These are phyloP conservation scores for Heliothis subflexa DNA, from an alignment of 1,140 invertebrate species.

Conservation along the genomic window DNA sequence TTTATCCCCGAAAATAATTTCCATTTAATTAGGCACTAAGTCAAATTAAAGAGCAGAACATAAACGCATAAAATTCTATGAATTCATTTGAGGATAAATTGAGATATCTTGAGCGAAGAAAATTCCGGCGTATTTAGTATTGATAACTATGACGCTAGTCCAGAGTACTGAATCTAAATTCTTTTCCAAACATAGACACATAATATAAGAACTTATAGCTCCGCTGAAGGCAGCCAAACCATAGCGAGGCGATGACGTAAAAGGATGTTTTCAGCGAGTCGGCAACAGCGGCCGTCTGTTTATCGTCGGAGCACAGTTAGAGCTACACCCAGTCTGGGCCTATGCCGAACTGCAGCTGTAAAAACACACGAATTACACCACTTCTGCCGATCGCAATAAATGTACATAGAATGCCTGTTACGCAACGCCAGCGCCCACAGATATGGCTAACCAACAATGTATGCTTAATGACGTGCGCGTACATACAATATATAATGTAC, in stretches of 20 bases:
- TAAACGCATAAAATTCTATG: background rate
- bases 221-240: constrained; percentile 66
- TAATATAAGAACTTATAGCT: constrained; percentile 38
- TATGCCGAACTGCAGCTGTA: constrained; percentile 83
- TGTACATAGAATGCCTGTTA: constrained; percentile 64
- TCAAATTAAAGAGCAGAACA: background rate
- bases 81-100: background rate
- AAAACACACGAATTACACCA: constrained; percentile 79
- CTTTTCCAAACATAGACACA: constrained; percentile 39
- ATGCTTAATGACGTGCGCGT: constrained; percentile 19
- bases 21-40: constrained; percentile 28
- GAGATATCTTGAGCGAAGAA: too few species aligned
- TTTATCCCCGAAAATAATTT: constrained; percentile 23
- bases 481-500: background rate
- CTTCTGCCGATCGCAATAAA: constrained; percentile 72
- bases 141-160: constrained; percentile 25
- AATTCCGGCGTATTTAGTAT: background rate
- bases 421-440: constrained; percentile 63
- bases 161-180: constrained; percentile 8
- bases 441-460: constrained; percentile 62
- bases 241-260: constrained; percentile 83
- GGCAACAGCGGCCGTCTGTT: constrained; percentile 82
- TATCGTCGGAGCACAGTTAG: constrained; percentile 82
- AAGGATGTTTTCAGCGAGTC: constrained; percentile 85
- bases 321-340: constrained; percentile 73